phyloP scores from a whole-genome alignment of 2,797 vertebrate species.

The Echiichthys vipera region DNA sequence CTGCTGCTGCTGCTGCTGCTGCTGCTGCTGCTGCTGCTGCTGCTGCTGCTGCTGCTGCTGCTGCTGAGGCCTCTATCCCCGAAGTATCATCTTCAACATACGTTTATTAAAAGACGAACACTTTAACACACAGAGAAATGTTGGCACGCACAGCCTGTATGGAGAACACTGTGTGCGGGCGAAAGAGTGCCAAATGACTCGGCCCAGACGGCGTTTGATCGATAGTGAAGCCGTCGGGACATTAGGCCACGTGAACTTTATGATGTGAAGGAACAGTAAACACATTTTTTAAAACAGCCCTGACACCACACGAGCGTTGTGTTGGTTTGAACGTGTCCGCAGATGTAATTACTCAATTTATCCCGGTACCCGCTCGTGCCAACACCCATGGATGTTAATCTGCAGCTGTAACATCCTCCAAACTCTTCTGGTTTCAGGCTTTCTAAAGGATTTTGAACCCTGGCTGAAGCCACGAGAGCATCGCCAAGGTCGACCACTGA shows the following conservation, averaged over 20 bases:
- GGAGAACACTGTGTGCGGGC: slow-evolving; percentile 37
- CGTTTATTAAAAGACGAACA: background rate
- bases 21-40: too few relatives aligned
- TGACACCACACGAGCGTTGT: background rate
- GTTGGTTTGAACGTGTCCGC: background rate
- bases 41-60: too few relatives aligned
- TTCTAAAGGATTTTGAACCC: background rate
- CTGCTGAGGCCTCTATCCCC: too few relatives aligned
- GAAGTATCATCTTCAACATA: background rate
- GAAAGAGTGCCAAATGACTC: slow-evolving; percentile 13
- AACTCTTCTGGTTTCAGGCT: background rate
- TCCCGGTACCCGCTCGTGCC: too few relatives aligned
- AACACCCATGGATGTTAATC: background rate
- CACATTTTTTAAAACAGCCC: background rate
- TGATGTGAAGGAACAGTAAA: slow-evolving; percentile 28
- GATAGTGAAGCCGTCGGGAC: slow-evolving; percentile 2
- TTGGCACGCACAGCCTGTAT: background rate
- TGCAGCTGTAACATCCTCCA: background rate
- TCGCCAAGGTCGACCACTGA: too few relatives aligned
- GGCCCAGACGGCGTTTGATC: slow-evolving; percentile 2
- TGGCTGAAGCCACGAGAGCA: too few relatives aligned
- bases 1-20: too few relatives aligned
- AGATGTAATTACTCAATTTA: background rate
- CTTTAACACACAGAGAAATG: background rate
- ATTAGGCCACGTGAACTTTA: background rate